Conservation (phyloP, 2,888 invertebrate genomes). For the Physocephala rufipes region DNA sequence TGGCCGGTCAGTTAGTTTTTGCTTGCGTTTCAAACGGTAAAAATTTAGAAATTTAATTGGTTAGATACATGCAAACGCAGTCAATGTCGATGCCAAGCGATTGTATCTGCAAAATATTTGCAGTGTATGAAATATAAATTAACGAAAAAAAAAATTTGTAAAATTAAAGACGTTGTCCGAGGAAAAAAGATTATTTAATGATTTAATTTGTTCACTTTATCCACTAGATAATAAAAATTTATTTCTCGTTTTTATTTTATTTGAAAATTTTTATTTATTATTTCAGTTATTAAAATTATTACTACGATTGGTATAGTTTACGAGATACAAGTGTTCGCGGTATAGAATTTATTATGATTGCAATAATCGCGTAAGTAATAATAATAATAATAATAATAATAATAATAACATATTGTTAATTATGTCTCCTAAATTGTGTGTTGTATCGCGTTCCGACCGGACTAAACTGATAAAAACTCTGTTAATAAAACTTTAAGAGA, state of each 20-base stretch:
- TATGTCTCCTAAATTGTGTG: no score
- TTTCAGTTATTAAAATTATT: not conserved
- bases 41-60: slow-evolving; percentile 47
- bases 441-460: no score
- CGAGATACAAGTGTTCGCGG: no score
- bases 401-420: no score
- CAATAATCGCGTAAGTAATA: no score
- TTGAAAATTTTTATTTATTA: not conserved
- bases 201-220: not conserved
- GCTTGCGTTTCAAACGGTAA: slow-evolving; percentile 13
- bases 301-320: no score
- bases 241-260: not conserved
- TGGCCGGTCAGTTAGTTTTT: not conserved
- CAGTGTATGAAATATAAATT: not conserved
- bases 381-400: no score
- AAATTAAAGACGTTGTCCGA: no score
- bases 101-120: slow-evolving; percentile 16
- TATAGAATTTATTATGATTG: no score
- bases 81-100: not conserved
- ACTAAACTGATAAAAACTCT: no score
- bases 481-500: no score
- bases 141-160: not conserved
- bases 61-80: slow-evolving; percentile 47
- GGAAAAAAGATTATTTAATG: no score
- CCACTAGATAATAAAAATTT: not conserved